These are phyloP conservation scores for Leuciscus waleckii DNA, from an alignment of 2,797 vertebrate species.

Conservation along the genomic window DNA sequence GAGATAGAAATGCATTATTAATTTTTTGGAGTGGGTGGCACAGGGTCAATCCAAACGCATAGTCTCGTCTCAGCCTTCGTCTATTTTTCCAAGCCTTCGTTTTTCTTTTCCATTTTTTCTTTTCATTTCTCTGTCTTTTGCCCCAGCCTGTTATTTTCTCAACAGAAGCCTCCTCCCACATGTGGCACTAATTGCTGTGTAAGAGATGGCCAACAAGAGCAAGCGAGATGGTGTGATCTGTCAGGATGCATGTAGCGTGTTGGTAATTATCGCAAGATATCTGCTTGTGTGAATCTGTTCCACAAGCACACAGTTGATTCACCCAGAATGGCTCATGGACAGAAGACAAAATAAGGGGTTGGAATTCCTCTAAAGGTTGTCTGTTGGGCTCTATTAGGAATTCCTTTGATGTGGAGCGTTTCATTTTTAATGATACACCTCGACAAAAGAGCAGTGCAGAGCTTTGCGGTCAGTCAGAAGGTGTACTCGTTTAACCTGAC, in stretches of 20 bases:
- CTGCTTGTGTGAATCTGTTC: constrained; percentile 47
- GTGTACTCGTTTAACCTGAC: constrained; percentile 17
- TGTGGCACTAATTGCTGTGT: constrained; percentile 57
- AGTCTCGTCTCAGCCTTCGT: constrained; percentile 45
- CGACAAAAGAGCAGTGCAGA: constrained; percentile 42
- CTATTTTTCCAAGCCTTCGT: constrained; percentile 30
- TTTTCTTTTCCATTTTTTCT: constrained; percentile 22
- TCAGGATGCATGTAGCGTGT: constrained; percentile 41
- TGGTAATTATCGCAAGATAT: constrained; percentile 40
- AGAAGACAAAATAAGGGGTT: constrained; percentile 31
- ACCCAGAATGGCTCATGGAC: constrained; percentile 22
- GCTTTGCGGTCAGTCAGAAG: constrained; percentile 30
- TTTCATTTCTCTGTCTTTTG: constrained; percentile 27
- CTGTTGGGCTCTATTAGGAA: constrained; percentile 19
- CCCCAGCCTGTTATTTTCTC: constrained; percentile 68
- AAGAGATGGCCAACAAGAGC: constrained; percentile 37
- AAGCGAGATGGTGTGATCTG: constrained; percentile 44
- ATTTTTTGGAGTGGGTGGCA: constrained; percentile 36
- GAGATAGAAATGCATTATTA: constrained; percentile 35
- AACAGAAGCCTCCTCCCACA: constrained; percentile 57
- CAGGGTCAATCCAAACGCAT: constrained; percentile 33
- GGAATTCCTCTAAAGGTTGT: constrained; percentile 24
- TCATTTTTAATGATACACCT: constrained; percentile 55
- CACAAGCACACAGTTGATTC: constrained; percentile 23
- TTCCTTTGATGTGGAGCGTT: constrained; percentile 52